A percentile compares a stretch with the other conserved stretches of the same genome.
Conservation (phyloP, 2,888 invertebrate genomes). For the Zootermopsis nevadensis region DNA sequence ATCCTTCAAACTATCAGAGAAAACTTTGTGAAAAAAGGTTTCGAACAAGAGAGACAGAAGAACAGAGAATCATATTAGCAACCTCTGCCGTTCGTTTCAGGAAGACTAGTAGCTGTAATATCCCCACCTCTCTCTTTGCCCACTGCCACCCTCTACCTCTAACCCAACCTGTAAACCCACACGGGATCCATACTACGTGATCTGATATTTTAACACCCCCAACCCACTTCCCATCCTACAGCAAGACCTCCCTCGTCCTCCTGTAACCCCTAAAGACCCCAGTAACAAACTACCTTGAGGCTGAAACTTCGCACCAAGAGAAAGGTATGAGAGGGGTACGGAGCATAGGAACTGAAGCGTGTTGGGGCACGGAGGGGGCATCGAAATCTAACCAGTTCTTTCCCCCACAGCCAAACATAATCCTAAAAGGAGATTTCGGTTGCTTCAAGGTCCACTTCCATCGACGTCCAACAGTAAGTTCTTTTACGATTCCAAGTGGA, state of each 20-base stretch:
- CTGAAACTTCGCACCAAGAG: not conserved
- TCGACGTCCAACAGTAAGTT: not conserved
- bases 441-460: not conserved
- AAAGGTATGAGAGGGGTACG: not conserved
- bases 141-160: not conserved
- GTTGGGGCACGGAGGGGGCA: not conserved
- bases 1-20: constrained; percentile 7
- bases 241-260: not conserved
- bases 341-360: not conserved
- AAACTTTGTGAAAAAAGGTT: not conserved
- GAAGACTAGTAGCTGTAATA: not conserved
- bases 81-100: constrained; percentile 21
- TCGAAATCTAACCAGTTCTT: not conserved
- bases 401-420: not conserved
- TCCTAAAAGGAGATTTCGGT: constrained; percentile 12
- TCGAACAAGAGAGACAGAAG: not conserved
- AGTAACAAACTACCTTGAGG: constrained; percentile 24
- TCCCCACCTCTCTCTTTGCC: not conserved
- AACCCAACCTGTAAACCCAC: constrained; percentile 20
- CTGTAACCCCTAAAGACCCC: not conserved
- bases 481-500: constrained; percentile 1
- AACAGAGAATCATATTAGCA: constrained; percentile 17
- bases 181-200: constrained; percentile 16
- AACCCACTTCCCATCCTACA: not conserved
- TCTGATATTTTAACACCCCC: constrained; percentile 24